Base-by-base conservation (phyloP, 2,888 invertebrate species). In the Agrotis puta region DNA sequence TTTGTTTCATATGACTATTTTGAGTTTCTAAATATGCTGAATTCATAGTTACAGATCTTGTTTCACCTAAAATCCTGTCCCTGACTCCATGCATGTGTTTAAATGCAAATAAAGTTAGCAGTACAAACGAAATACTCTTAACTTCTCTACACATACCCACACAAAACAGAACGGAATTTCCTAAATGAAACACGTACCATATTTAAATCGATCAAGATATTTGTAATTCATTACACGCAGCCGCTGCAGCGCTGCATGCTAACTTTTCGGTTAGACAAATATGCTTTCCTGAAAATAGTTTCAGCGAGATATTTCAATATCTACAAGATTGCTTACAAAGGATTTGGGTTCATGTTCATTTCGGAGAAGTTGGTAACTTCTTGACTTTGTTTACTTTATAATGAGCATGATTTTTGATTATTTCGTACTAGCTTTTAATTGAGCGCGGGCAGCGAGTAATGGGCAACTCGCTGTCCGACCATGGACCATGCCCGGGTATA, bases 191-290 rank as follows among this genome's bases (percentile, higher is more conserved):
- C 74, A 81, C 70, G 61, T 65, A 20, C 16, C 16, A 66, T 69
- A 71, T 77, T 73, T 67, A 71, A 73, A 81, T 71, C 71, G 64
- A 81, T 83, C 69, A 70, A 83, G 71, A 70, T 77, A 81, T 84
- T 81, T 84, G 77, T 74, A 81, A 77, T 81, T 84, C 70, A 74
- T 67, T 78, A 72, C 74, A 74, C 67, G 64, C 70, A 81, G 70
- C 64, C 16, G 53, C 63, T 66, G 74, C 82, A 81, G 84, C 65
- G 70, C 59, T 57, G 82, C 82, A 81, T 78, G 72, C 70, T 84
- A 84, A 78, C 56, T 53, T 24, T 56, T 50, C 13, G 56, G 67
- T 74, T 77, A 27, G 51, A 57, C 58, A 71, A 84, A 81, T 58
- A 65, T 50, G 61, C 54, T 76, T 65, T 51, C 58, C 65, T 57